Percentiles rank a stretch among this genome's conserved stretches.
Evolutionary conservation across 2,888 invertebrate species (phyloP).

Genomic region (Anagyrus pseudococci): DNA sequence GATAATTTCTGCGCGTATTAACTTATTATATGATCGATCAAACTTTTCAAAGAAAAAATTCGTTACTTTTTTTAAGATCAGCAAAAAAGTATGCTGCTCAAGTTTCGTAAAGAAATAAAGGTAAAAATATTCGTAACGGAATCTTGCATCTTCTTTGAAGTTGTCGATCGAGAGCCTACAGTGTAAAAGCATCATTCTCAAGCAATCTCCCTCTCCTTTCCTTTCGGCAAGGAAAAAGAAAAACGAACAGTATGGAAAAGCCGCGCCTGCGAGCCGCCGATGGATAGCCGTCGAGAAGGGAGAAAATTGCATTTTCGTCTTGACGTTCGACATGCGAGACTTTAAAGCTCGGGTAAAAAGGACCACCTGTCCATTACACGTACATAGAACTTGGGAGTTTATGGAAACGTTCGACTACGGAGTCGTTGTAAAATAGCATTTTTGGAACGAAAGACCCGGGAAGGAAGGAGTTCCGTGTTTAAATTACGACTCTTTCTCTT

Average conservation of each 20-base stretch:
- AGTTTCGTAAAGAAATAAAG: neutral
- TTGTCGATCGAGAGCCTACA: conserved; percentile 7
- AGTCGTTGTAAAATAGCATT: conserved; percentile 25
- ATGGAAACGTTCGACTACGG: conserved; percentile 11
- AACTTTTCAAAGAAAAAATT: too few species aligned
- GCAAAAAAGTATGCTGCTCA: too few species aligned
- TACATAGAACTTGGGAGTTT: conserved; percentile 12
- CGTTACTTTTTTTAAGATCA: too few species aligned
- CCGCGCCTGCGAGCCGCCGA: conserved; percentile 5
- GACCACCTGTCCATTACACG: conserved; percentile 28
- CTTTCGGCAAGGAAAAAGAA: neutral
- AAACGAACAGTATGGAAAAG: conserved; percentile 30
- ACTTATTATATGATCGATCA: too few species aligned
- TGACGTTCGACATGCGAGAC: neutral
- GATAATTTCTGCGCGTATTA: too few species aligned
- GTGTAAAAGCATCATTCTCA: conserved; percentile 14
- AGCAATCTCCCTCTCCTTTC: neutral
- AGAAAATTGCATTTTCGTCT: conserved; percentile 28
- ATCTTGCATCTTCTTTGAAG: conserved; percentile 13
- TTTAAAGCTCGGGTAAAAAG: conserved; percentile 10
- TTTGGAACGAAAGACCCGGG: conserved; percentile 5
- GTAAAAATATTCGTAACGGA: conserved; percentile 4
- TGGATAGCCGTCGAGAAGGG: neutral
- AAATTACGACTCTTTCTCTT: too few species aligned
- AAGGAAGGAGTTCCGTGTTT: too few species aligned